A percentile compares a stretch with the other conserved stretches of the same genome.
These are phyloP conservation scores for Stichopus chloronotus DNA, from an alignment of 35 echinoderm and acorn worm species.

Conservation along the genomic window DNA sequence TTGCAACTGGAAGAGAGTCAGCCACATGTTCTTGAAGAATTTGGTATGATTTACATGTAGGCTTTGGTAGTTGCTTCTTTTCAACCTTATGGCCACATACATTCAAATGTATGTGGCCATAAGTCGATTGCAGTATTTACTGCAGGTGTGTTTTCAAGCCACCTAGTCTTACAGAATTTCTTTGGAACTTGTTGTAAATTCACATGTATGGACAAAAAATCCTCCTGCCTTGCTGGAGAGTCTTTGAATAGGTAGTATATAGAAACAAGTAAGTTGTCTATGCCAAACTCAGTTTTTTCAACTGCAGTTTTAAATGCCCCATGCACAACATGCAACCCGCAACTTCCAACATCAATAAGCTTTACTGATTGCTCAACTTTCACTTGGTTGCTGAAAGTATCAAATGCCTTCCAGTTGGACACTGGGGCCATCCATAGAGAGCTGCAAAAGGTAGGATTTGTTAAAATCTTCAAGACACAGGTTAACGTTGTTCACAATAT, in stretches of 20 bases:
- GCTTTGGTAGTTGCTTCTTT: slow-evolving; percentile 44
- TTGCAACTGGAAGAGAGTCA: slow-evolving; percentile 3
- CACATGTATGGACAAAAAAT: no score
- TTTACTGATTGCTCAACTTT: no score
- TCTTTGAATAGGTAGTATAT: slow-evolving; percentile 28
- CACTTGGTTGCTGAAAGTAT: slow-evolving; percentile 38
- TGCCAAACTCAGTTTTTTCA: slow-evolving; percentile 8
- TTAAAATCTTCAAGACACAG: slow-evolving; percentile 28
- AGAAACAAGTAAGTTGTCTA: slow-evolving; percentile 33
- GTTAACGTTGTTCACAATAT: slow-evolving; percentile 22
- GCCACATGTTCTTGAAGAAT: slow-evolving; percentile 26
- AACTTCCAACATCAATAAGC: no score
- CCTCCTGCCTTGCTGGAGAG: slow-evolving; percentile 21
- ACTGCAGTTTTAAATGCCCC: neutral
- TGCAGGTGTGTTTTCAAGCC: slow-evolving; percentile 34
- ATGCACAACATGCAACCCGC: neutral
- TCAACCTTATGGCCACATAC: slow-evolving; percentile 43
- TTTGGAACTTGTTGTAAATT: no score
- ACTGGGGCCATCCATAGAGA: no score
- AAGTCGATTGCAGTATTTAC: slow-evolving; percentile 20
- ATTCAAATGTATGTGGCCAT: slow-evolving; percentile 4
- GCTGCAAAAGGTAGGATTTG: neutral
- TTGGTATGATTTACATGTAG: slow-evolving; percentile 31
- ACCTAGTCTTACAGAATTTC: slow-evolving; percentile 30
- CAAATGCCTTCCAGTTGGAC: slow-evolving; percentile 11